Base-by-base conservation (phyloP, 2,113 vertebrate species). In the Tringa solitaria region DNA sequence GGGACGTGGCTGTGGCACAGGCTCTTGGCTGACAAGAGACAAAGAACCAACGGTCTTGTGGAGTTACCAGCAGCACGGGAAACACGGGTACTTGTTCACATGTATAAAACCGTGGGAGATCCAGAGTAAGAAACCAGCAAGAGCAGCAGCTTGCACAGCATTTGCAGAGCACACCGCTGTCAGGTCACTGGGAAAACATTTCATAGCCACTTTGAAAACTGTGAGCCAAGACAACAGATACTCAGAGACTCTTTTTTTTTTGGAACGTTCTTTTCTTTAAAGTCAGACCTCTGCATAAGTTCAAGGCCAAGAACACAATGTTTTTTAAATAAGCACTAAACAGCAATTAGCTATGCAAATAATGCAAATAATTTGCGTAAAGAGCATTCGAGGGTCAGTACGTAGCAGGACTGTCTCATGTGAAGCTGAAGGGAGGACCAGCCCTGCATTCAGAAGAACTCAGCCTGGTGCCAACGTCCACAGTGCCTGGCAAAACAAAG, bases 1-100 rank as follows among this genome's bases (percentile, higher is more conserved):
- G 46, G 48, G 74, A 86, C 10, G 20, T 12, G 50, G 43, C 32
- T 0, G 3, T 0, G 0, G 41, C 72, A 81, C 3, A 2, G 67
- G 39, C 51, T 78, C 43, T 33, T 35, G 21, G 15, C 22, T 39
- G 20, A 41, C 72, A 63, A 48, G 21, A 67, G 18, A 20, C 4
- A 27, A 41, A 37, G 35, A 78, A 76, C 4, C 26, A 35, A 5
- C 7, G 32, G 23, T 59, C 59, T 74, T 9, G 37, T 41, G 63
- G 60, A 70, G 67, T 39, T 33, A 59, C 9, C 3, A 51, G 48
- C 56, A 76, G 51, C 22, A 10, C 4, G 5, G 78, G 57, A 75
- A 92, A 68, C 43, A 50, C 0, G 24, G 60, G 7, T 32, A 15
- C 13, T 3, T 14, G 43, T 80, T 75, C 39, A 35, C 28, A 7